phyloP scores from a whole-genome alignment of 2,888 invertebrate species.

The Macrosoma leucophasiata region DNA sequence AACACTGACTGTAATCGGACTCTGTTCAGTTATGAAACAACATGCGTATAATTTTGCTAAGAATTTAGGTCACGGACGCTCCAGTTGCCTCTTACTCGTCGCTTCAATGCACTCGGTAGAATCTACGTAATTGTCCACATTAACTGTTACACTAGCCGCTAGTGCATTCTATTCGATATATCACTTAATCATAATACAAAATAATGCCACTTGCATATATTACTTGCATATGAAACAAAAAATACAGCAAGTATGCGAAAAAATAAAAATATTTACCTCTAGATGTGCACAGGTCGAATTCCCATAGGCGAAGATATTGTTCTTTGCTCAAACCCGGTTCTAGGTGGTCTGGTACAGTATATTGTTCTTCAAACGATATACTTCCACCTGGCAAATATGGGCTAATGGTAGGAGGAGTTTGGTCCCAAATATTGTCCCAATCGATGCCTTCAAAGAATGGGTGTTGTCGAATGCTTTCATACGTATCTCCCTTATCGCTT shows the following conservation, averaged over 20 bases:
- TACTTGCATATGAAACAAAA: too few species aligned
- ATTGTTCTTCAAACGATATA: constrained; percentile 81
- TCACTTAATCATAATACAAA: too few species aligned
- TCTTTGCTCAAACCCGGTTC: constrained; percentile 92
- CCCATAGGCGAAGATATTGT: constrained; percentile 85
- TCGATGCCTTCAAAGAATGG: constrained; percentile 89
- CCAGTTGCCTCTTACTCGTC: constrained; percentile 60
- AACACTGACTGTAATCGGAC: constrained; percentile 36
- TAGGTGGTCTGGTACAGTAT: constrained; percentile 83
- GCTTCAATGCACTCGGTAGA: constrained; percentile 58
- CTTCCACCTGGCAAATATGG: constrained; percentile 87
- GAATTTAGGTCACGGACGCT: constrained; percentile 64
- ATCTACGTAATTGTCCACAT: constrained; percentile 47
- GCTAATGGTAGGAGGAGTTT: constrained; percentile 87
- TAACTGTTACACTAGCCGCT: too few species aligned
- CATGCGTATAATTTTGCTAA: constrained; percentile 54
- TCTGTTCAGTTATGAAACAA: constrained; percentile 48
- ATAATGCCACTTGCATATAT: too few species aligned
- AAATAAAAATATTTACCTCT: constrained; percentile 40
- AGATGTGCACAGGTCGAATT: constrained; percentile 78
- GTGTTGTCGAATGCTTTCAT: constrained; percentile 90
- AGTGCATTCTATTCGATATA: too few species aligned
- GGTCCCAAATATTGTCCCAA: constrained; percentile 86
- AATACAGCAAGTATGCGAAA: constrained; percentile 7
- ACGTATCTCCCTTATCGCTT: constrained; percentile 80